Evolutionary conservation across 2,113 vertebrate genomes (phyloP).

Genomic region (Neopipo cinnamomea): DNA sequence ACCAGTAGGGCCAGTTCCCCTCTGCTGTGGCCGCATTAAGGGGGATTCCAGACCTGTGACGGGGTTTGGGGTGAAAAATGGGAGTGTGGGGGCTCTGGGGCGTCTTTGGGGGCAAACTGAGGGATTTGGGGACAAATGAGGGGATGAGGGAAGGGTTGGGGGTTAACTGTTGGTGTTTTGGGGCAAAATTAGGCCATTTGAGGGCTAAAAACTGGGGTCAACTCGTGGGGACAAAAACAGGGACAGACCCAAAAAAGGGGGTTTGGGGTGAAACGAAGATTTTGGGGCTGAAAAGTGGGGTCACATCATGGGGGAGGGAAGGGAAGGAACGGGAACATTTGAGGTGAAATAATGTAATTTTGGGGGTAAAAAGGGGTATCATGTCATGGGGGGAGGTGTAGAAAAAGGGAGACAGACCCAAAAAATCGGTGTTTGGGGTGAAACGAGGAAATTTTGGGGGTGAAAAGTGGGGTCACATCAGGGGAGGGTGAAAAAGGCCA

Average conservation of each 20-base stretch:
- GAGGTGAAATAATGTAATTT: background rate
- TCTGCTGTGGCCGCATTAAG: rapidly evolving
- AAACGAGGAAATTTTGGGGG: background rate
- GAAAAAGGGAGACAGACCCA: background rate
- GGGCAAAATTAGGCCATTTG: rapidly evolving
- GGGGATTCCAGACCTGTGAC: background rate
- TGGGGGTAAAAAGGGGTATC: background rate
- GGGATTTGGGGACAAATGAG: background rate
- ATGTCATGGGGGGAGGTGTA: no score
- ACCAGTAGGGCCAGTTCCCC: background rate
- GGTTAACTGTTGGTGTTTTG: background rate
- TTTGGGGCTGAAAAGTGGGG: background rate
- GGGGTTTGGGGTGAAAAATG: background rate
- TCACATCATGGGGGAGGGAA: no score
- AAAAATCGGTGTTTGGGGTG: background rate
- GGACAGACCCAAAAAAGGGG: background rate
- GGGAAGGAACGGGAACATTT: background rate
- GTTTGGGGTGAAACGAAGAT: background rate
- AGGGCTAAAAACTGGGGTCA: background rate
- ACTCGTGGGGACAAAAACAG: no score
- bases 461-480: background rate
- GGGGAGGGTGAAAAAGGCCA: background rate
- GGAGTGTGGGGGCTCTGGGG: background rate
- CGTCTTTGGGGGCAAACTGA: background rate
- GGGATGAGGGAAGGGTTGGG: background rate